Percentiles rank a stretch among this genome's conserved stretches.
Evolutionary conservation across 2,888 invertebrate species (phyloP).

Genomic region (Dicyrtoma fusca): DNA sequence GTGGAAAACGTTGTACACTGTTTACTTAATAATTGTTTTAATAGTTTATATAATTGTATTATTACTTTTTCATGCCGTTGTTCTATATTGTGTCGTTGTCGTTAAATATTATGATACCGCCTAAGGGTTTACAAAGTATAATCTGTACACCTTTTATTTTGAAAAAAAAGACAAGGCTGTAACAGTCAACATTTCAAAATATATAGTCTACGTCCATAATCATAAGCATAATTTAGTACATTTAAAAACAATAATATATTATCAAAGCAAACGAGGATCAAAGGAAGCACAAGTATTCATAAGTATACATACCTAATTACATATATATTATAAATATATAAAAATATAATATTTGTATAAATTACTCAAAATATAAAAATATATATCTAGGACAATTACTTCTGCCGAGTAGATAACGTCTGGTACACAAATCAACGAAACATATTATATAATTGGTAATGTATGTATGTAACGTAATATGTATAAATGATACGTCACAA

Average conservation of each 20-base stretch:
- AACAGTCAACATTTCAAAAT: too few species aligned
- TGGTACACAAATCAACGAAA: background rate
- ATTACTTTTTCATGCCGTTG: background rate
- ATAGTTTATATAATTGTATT: background rate
- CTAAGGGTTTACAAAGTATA: too few species aligned
- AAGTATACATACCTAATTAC: background rate
- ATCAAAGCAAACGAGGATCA: background rate
- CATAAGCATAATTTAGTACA: background rate
- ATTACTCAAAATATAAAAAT: background rate
- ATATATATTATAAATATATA: background rate
- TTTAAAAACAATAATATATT: constrained; percentile 14
- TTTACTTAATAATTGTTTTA: background rate
- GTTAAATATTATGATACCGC: background rate
- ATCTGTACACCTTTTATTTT: too few species aligned
- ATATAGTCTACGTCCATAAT: too few species aligned
- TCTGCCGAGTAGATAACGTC: background rate
- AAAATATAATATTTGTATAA: background rate
- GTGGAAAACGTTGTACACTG: constrained; percentile 3
- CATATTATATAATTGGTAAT: background rate
- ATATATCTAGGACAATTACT: background rate
- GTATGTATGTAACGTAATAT: background rate
- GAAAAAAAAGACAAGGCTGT: too few species aligned
- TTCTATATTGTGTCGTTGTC: background rate
- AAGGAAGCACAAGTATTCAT: background rate
- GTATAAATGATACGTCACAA: constrained; percentile 16